Conservation (phyloP, 2,888 invertebrate species). For the Cryptocephalus moraei region DNA sequence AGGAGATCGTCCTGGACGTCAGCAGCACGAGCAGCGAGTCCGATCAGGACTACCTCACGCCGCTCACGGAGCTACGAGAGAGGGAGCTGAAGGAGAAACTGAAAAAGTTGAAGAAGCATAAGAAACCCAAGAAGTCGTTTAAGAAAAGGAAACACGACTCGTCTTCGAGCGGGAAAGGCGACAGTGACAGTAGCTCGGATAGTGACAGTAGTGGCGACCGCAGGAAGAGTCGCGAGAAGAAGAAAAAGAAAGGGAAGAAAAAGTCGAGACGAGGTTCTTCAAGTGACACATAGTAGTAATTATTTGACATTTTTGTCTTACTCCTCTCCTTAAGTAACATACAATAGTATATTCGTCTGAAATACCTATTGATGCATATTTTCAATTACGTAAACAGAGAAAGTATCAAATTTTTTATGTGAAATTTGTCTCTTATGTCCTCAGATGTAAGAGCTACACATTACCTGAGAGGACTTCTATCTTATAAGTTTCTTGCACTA, state of each 20-base stretch:
- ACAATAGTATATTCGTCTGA: too few relatives aligned
- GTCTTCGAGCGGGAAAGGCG: conserved; percentile 17
- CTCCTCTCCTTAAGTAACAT: too few relatives aligned
- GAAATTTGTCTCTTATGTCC: too few relatives aligned
- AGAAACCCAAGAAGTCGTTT: conserved; percentile 34
- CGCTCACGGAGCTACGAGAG: conserved; percentile 68
- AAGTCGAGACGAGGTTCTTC: too few relatives aligned
- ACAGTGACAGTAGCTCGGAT: conserved; percentile 16
- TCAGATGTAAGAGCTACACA: too few relatives aligned
- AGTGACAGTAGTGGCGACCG: conserved; percentile 19
- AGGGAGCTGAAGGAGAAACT: conserved; percentile 65
- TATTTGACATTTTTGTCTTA: too few relatives aligned
- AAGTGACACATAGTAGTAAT: too few relatives aligned
- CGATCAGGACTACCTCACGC: conserved; percentile 71
- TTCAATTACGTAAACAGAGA: too few relatives aligned
- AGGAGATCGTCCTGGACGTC: conserved; percentile 85
- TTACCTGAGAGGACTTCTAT: too few relatives aligned
- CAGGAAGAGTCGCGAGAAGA: conserved; percentile 29
- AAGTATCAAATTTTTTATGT: too few relatives aligned
- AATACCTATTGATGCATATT: too few relatives aligned
- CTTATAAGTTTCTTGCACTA: too few relatives aligned
- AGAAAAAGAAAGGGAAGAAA: conserved; percentile 26
- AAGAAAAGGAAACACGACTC: conserved; percentile 30
- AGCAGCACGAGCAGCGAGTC: conserved; percentile 91
- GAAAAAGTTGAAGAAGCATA: conserved; percentile 50